Percentiles rank a stretch among this genome's conserved stretches.
phyloP scores from a whole-genome alignment of 2,888 invertebrate genomes.

The Yponomeuta sedellus region DNA sequence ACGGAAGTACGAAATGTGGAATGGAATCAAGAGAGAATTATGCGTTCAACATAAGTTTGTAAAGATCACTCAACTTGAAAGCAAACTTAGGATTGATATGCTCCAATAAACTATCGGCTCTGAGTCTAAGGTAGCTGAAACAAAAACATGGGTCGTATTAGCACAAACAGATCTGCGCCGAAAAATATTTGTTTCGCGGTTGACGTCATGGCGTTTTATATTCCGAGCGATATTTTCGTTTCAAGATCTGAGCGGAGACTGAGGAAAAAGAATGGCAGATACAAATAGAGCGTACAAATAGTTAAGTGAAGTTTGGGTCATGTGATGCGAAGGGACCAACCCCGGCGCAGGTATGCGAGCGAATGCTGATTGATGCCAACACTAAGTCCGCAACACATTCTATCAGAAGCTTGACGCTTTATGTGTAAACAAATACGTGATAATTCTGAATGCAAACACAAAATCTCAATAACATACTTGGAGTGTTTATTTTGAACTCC shows the following conservation, averaged over 20 bases:
- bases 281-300: slow-evolving; percentile 56
- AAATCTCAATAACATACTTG: slow-evolving; percentile 35
- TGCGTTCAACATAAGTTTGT: slow-evolving; percentile 62
- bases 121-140: slow-evolving; percentile 69
- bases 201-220: slow-evolving; percentile 22
- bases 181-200: slow-evolving; percentile 5
- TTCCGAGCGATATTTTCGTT: slow-evolving; percentile 33
- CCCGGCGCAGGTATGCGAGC: slow-evolving; percentile 40
- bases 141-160: slow-evolving; percentile 37
- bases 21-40: slow-evolving; percentile 57
- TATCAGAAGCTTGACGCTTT: slow-evolving; percentile 30
- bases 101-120: slow-evolving; percentile 51
- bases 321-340: slow-evolving; percentile 49
- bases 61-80: slow-evolving; percentile 30
- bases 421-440: slow-evolving; percentile 41
- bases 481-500: slow-evolving; percentile 34
- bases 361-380: slow-evolving; percentile 54
- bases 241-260: slow-evolving; percentile 27
- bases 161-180: background rate
- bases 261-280: slow-evolving; percentile 54
- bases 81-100: slow-evolving; percentile 54
- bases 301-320: slow-evolving; percentile 55
- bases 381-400: slow-evolving; percentile 31
- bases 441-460: slow-evolving; percentile 58
- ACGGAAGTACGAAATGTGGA: slow-evolving; percentile 67